Base-by-base conservation (phyloP, 2,888 invertebrate species). In the Leucozona laternaria region DNA sequence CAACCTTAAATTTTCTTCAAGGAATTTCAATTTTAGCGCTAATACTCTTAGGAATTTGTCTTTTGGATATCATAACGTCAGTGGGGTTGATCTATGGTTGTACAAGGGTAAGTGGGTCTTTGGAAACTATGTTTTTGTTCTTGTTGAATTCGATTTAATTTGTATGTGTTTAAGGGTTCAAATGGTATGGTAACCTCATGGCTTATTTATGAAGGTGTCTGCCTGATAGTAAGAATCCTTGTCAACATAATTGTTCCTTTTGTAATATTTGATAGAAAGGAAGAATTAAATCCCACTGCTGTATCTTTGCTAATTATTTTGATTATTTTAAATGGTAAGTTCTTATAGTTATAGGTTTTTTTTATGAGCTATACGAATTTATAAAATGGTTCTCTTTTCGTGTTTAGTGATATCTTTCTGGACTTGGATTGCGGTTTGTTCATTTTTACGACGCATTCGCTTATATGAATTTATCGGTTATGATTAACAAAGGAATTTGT, bases 221-320 rank as follows among this genome's bases (percentile, higher is more conserved):
- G 0, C 7, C 7, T 43, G 43, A 3, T 43, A n/a, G 2, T 43
- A 2, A n/a, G 43, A 7, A n/a, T 43, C 0, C 0, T 43, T 6
- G 7, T 43, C 7, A 43, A 43, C n/a, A n/a, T 43, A n/a, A 43
- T 43, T 43, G 43, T 7, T n/a, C 43, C 43, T n/a, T 43, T 43
- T 43, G 43, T 7, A 43, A 43, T 43, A n/a, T 3, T 43, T 2
- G 7, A 43, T n/a, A 43, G 7, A n/a, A 43, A 7, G 2, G n/a
- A n/a, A n/a, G 2, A n/a, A n/a, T 2, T 43, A 8, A 2, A n/a
- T 43, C 0, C 2, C 0, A 0, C 0, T 0, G n/a, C n/a, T n/a
- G n/a, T 43, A 6, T 7, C 0, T n/a, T 7, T 43, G 7, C n/a
- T 43, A 8, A 5, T n/a, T 2, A 6, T 43, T 43, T 6, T 43